phyloP scores from a whole-genome alignment of 2,113 vertebrate species.

The Dromaius novaehollandiae region DNA sequence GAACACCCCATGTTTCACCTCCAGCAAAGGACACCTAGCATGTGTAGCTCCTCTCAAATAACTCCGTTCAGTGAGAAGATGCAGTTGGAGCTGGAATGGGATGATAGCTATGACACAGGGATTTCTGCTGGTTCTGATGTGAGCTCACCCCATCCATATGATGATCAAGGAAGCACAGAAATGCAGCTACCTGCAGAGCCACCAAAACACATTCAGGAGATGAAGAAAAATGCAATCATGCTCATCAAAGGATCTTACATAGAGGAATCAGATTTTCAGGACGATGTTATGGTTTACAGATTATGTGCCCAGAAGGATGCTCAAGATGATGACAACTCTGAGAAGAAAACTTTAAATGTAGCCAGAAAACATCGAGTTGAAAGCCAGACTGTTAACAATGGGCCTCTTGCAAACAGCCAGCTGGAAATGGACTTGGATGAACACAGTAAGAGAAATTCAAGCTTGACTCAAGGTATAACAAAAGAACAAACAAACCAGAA shows the following conservation, averaged over 20 bases:
- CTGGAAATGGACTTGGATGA: slow-evolving; percentile 41
- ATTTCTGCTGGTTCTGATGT: slow-evolving; percentile 76
- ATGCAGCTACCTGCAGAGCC: slow-evolving; percentile 71
- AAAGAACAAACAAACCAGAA: slow-evolving; percentile 31
- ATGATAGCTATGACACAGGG: slow-evolving; percentile 92
- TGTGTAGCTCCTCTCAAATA: background rate
- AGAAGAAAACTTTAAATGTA: background rate
- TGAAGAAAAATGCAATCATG: slow-evolving; percentile 90
- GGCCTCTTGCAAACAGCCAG: slow-evolving; percentile 48
- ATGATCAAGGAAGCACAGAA: slow-evolving; percentile 22
- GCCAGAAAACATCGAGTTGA: background rate
- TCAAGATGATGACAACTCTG: slow-evolving; percentile 39
- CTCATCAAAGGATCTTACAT: slow-evolving; percentile 91
- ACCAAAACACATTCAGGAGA: slow-evolving; percentile 92
- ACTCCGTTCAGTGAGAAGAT: slow-evolving; percentile 61
- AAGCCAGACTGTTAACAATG: slow-evolving; percentile 63
- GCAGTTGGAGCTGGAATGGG: slow-evolving; percentile 94
- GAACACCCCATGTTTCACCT: slow-evolving; percentile 26
- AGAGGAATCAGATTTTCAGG: slow-evolving; percentile 95
- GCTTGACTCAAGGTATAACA: background rate
- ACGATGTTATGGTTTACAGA: slow-evolving; percentile 94
- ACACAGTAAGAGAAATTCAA: slow-evolving; percentile 28
- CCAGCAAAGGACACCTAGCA: slow-evolving; percentile 30
- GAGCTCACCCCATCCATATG: slow-evolving; percentile 34
- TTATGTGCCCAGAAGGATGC: slow-evolving; percentile 90